phyloP scores from a whole-genome alignment of 92 coral and sea anemone species.

The Siderastrea radians region DNA sequence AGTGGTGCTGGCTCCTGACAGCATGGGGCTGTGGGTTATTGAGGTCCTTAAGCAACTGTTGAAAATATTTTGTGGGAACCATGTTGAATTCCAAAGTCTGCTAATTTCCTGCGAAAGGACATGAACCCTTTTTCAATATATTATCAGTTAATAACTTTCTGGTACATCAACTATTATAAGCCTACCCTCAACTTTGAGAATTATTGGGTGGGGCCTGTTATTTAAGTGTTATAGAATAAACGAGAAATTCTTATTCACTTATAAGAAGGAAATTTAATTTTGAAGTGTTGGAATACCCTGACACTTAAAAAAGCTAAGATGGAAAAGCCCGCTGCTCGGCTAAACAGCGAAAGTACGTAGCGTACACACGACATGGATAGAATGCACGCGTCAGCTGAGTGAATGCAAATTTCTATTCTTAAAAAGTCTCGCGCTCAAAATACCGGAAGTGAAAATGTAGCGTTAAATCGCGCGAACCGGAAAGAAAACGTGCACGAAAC shows the following conservation, averaged over 20 bases:
- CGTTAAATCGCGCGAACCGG: no score
- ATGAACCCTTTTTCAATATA: not conserved
- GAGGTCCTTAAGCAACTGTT: constrained; percentile 35
- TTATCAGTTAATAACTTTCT: not conserved
- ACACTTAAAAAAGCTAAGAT: no score
- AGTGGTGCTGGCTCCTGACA: constrained; percentile 40
- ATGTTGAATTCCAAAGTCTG: constrained; percentile 37
- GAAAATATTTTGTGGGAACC: constrained; percentile 17
- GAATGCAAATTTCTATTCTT: no score
- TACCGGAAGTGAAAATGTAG: no score
- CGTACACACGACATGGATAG: no score
- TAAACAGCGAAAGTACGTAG: no score
- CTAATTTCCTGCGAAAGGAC: constrained; percentile 27
- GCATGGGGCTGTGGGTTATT: constrained; percentile 42
- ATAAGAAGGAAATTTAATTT: not conserved
- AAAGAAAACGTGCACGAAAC: no score
- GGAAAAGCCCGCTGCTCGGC: no score
- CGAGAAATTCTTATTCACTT: not conserved
- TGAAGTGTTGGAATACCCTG: no score
- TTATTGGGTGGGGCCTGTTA: no score
- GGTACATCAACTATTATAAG: not conserved
- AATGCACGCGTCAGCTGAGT: no score
- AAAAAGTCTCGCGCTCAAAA: no score
- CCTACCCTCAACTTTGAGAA: not conserved
- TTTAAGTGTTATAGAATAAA: not conserved